Conservation (phyloP, 1,140 invertebrate species). For the Macrotrachela quadricornifera region DNA sequence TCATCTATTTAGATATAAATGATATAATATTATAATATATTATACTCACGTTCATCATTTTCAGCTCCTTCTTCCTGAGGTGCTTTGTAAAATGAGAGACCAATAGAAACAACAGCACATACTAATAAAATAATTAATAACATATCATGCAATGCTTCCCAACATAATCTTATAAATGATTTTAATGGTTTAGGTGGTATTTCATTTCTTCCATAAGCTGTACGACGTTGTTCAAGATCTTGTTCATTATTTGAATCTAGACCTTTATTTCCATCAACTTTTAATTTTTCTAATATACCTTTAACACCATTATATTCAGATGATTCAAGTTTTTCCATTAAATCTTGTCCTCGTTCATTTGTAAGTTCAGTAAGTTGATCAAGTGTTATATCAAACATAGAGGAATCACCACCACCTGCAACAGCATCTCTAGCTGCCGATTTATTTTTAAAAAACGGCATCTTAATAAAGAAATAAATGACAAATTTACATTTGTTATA, state of each 20-base stretch:
- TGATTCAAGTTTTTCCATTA: too few relatives aligned
- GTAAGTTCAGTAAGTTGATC: too few relatives aligned
- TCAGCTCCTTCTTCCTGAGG: neutral
- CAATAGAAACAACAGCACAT: conserved; percentile 27
- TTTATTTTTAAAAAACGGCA: too few relatives aligned
- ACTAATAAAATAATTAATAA: conserved; percentile 67
- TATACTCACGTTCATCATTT: neutral
- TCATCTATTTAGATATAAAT: too few relatives aligned
- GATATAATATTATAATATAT: too few relatives aligned
- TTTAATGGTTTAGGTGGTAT: conserved; percentile 98
- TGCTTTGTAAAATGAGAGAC: conserved; percentile 25
- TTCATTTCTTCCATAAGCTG: conserved; percentile 84
- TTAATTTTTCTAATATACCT: neutral
- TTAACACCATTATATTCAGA: neutral
- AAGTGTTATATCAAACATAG: too few relatives aligned
- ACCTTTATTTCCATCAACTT: conserved; percentile 32
- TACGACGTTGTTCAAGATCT: conserved; percentile 70
- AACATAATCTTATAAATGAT: conserved; percentile 88
- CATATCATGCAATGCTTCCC: conserved; percentile 96
- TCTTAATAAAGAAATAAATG: too few relatives aligned
- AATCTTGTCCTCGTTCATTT: too few relatives aligned
- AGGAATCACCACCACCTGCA: too few relatives aligned
- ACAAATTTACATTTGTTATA: too few relatives aligned
- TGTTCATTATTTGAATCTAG: conserved; percentile 60
- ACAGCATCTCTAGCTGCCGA: too few relatives aligned